phyloP scores from a whole-genome alignment of 2,113 vertebrate species.

The Antechinus stuartii region DNA sequence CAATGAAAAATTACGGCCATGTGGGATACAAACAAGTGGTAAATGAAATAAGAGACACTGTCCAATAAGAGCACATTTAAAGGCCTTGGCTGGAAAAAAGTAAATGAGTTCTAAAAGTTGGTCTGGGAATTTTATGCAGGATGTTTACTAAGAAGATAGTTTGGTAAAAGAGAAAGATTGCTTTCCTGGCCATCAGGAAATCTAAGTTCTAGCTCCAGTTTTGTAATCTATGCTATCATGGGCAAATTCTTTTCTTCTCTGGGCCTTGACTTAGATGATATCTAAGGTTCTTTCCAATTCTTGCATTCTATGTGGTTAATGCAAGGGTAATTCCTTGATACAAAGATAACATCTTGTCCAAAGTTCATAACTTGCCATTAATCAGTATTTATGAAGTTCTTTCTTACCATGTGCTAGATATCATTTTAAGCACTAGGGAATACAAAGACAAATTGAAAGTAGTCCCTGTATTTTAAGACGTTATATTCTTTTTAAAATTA shows the following conservation, averaged over 20 bases:
- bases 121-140: slow-evolving; percentile 19
- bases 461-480: neutral
- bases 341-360: neutral
- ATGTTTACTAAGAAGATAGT: neutral
- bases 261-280: neutral
- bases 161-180: neutral
- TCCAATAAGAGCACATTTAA: neutral
- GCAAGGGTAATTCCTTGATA: neutral
- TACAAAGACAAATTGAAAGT: neutral
- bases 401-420: neutral
- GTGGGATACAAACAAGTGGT: neutral
- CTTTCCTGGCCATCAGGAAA: neutral
- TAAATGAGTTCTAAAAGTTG: neutral
- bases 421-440: neutral
- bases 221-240: neutral
- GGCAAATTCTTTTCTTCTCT: neutral
- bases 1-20: slow-evolving; percentile 21
- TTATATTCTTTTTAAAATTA: neutral
- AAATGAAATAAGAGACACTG: neutral
- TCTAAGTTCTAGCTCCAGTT: neutral
- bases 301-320: neutral
- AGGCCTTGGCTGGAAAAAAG: slow-evolving; percentile 10
- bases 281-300: neutral
- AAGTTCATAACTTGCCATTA: neutral
- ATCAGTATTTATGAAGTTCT: neutral